Evolutionary conservation across 2,797 vertebrate genomes (phyloP), one percentile per base, ranked within the genome.

Genomic region (Enteromius anoplus): DNA sequence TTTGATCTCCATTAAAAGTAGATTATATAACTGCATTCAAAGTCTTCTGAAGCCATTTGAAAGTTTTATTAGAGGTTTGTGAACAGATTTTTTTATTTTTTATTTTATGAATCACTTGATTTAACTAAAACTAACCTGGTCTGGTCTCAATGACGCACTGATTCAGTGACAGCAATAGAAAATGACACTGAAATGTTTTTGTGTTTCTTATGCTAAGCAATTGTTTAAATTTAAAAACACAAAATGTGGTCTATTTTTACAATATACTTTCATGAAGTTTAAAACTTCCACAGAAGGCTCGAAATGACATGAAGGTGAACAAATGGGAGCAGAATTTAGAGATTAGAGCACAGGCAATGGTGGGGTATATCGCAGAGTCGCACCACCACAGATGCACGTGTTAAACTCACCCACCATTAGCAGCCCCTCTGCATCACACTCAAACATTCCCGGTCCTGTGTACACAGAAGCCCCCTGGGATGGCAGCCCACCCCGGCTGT

Each of bases 401-500:
- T 65, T 64, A 71, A 83, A 76, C 60, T 69, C 73, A 32, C 37
- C 34, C 45, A 32, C 65, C 53, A 47, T 75, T 75, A 78, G 72
- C 78, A 68, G 62, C 45, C 51, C 76, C 81, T 80, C 70, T 73
- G 86, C 86, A 83, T 88, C 82, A 26, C 78, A 64, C 80, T 58
- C 76, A 71, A 85, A 84, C 85, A 81, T 81, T 53, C 81, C 60
- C 68, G 42, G 69, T 34, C 71, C 47, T 80, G 76, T 86, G 91
- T 89, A 87, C 90, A 87, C 89, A 89, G 89, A 91, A 78, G 84
- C 82, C 87, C 88, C 89, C 91, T 34, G 92, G 92, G 91, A 92
- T 86, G 19, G n/a, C 37, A 85, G 91, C 92, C 91, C 93, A 92
- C 92, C 93, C 93, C 93, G 91, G 93, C 93, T 93, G 94, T 93